These are phyloP conservation scores for Esperia sulphurella DNA, from an alignment of 2,888 invertebrate genomes.

Conservation along the genomic window DNA sequence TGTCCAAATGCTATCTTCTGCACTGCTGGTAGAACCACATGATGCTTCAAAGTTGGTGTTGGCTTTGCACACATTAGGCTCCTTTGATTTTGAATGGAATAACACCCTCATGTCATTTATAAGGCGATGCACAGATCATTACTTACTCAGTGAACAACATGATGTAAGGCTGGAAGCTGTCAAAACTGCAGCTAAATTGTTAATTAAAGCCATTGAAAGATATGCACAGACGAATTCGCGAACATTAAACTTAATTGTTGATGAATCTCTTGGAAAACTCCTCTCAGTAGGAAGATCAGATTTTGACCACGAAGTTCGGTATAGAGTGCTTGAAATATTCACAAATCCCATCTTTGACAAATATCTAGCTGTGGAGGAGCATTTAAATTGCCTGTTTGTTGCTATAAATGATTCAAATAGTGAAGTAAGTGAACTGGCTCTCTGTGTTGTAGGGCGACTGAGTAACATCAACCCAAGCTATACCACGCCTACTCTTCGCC, in stretches of 20 bases:
- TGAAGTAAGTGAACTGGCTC: conserved; percentile 95
- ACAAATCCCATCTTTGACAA: conserved; percentile 93
- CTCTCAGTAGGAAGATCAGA: conserved; percentile 97
- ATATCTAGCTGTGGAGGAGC: conserved; percentile 97
- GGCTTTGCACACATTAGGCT: conserved; percentile 94
- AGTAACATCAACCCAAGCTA: conserved; percentile 98
- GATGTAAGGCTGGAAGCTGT: conserved; percentile 95
- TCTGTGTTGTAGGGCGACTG: conserved; percentile 94
- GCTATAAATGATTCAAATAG: conserved; percentile 97
- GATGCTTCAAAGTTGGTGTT: conserved; percentile 94
- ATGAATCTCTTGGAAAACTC: conserved; percentile 93
- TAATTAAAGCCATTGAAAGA: conserved; percentile 89
- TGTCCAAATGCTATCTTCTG: conserved; percentile 57
- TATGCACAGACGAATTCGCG: conserved; percentile 84
- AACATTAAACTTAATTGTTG: conserved; percentile 92
- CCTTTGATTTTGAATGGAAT: conserved; percentile 94
- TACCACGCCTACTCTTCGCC: conserved; percentile 96
- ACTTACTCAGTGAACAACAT: conserved; percentile 92
- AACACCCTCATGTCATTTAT: conserved; percentile 94
- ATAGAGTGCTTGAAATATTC: conserved; percentile 93
- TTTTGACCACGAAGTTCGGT: conserved; percentile 95
- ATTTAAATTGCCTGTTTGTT: conserved; percentile 93
- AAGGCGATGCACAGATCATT: conserved; percentile 94
- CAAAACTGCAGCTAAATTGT: conserved; percentile 92
- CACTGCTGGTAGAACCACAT: conserved; percentile 72